Percentiles rank a stretch among this genome's conserved stretches.
These are phyloP conservation scores for Antechinus stuartii DNA, from an alignment of 2,113 vertebrate genomes.

Conservation along the genomic window DNA sequence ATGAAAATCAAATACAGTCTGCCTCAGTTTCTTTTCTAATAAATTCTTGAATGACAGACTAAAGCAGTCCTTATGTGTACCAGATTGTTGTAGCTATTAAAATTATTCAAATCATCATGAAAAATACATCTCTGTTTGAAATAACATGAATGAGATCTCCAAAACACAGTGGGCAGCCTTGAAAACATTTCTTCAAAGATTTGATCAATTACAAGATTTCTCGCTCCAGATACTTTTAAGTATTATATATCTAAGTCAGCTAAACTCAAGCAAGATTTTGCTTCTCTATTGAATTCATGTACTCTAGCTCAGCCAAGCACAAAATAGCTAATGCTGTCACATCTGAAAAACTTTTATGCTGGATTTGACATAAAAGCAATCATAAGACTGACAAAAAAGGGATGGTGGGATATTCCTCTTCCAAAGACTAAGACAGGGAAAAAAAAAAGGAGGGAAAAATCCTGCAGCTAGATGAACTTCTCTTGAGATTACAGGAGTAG, in stretches of 20 bases:
- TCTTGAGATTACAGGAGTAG: constrained; percentile 64
- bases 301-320: constrained; percentile 80
- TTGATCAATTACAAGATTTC: constrained; percentile 75
- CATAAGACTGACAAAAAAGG: constrained; percentile 75
- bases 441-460: constrained; percentile 39
- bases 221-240: constrained; percentile 67
- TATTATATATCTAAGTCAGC: constrained; percentile 76
- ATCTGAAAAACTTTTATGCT: constrained; percentile 80
- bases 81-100: constrained; percentile 32
- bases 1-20: background rate
- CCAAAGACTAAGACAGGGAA: constrained; percentile 57
- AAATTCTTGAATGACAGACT: constrained; percentile 8
- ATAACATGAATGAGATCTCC: constrained; percentile 56
- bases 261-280: constrained; percentile 71
- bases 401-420: constrained; percentile 65
- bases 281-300: constrained; percentile 80
- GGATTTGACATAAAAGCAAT: constrained; percentile 82
- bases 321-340: constrained; percentile 80
- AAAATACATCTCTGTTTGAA: constrained; percentile 35
- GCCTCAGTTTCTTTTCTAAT: constrained; percentile 41
- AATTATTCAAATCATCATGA: constrained; percentile 61
- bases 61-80: constrained; percentile 5
- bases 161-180: constrained; percentile 69
- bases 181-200: constrained; percentile 74
- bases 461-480: constrained; percentile 58